These are phyloP conservation scores for Coelopa frigida DNA, from an alignment of 1,140 invertebrate genomes.

Conservation along the genomic window DNA sequence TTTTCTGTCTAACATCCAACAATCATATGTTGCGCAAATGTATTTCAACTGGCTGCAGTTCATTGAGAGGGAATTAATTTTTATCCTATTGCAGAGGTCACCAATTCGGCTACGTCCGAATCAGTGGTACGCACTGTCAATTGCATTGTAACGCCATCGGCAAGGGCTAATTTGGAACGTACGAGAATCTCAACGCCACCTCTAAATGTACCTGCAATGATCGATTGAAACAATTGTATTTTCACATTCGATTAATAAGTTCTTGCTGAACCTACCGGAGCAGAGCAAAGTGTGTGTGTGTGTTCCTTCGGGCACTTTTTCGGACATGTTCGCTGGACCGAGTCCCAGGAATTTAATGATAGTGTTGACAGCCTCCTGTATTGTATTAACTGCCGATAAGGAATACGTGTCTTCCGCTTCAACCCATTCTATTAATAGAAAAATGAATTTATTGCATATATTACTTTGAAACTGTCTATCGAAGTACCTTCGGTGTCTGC, in stretches of 20 bases:
- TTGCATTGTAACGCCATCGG: conserved; percentile 68
- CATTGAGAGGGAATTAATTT: too few species aligned
- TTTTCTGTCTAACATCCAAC: too few species aligned
- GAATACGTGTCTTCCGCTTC: conserved; percentile 88
- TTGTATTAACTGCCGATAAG: conserved; percentile 67
- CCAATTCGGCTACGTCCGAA: conserved; percentile 71
- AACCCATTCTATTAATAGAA: conserved; percentile 47
- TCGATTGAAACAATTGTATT: not conserved
- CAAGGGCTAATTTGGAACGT: conserved; percentile 72
- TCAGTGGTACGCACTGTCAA: conserved; percentile 58
- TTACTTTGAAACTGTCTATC: not conserved
- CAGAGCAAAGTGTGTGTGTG: conserved; percentile 73
- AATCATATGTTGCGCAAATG: too few species aligned
- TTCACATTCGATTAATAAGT: not conserved
- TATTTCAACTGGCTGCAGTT: too few species aligned
- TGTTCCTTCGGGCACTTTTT: conserved; percentile 78
- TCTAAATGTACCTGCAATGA: conserved; percentile 64
- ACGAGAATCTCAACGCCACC: conserved; percentile 86
- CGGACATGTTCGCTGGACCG: conserved; percentile 76
- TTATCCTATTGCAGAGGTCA: conserved; percentile 80
- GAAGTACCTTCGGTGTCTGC: conserved; percentile 41
- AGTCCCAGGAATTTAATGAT: conserved; percentile 83
- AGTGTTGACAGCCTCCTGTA: conserved; percentile 84
- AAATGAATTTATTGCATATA: conserved; percentile 1
- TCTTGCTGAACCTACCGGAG: conserved; percentile 50